These are phyloP conservation scores for Aporophyla nigra DNA, from an alignment of 2,888 invertebrate species.

Conservation along the genomic window DNA sequence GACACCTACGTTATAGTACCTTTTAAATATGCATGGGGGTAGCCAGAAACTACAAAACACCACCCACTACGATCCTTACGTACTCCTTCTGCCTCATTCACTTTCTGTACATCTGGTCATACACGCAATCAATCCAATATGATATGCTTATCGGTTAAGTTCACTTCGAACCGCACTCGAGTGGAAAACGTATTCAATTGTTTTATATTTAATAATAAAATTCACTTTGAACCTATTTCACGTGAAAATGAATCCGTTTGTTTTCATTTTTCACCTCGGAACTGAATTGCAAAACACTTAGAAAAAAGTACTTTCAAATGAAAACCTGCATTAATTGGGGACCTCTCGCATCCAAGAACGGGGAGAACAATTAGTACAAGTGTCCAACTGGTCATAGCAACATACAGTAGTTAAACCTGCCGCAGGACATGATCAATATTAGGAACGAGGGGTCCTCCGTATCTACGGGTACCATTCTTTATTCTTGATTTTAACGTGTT, in stretches of 20 bases:
- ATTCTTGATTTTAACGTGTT: neutral
- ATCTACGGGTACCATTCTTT: neutral
- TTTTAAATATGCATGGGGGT: neutral
- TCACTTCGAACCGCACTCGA: neutral
- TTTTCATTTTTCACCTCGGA: neutral
- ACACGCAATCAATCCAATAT: neutral
- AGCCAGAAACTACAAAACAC: neutral
- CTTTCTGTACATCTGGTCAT: neutral
- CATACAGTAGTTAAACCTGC: neutral
- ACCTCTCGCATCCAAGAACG: neutral
- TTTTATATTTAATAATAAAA: neutral
- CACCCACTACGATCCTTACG: neutral
- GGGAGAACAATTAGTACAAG: neutral
- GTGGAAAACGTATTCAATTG: neutral
- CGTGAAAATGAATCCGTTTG: too few species aligned
- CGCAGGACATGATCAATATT: neutral
- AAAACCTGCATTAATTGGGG: neutral
- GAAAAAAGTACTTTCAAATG: neutral
- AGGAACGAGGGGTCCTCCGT: neutral
- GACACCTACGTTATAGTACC: neutral
- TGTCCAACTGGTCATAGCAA: neutral
- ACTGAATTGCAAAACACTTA: neutral
- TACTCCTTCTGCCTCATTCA: neutral
- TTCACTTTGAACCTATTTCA: neutral
- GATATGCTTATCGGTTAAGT: neutral